Percentiles rank a stretch among this genome's conserved stretches.
Conservation (phyloP, 2,113 vertebrate genomes). For the Erpornis zantholeuca region DNA sequence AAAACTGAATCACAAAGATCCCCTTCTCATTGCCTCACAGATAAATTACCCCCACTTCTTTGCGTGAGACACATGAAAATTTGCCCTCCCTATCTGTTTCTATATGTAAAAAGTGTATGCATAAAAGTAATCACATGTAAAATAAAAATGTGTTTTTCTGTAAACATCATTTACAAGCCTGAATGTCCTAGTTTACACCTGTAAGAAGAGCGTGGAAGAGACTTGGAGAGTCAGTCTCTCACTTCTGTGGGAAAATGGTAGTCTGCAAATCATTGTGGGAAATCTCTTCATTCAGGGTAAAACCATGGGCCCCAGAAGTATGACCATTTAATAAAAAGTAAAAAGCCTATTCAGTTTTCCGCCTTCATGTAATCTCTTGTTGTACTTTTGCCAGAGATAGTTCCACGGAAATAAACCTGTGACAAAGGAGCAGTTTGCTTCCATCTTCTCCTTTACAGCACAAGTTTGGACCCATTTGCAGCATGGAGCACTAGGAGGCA, state of each 20-base stretch:
- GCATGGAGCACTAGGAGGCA: background rate
- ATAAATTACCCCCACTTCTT: background rate
- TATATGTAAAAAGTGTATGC: background rate
- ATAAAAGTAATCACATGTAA: background rate
- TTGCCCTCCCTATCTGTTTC: background rate
- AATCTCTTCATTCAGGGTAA: background rate
- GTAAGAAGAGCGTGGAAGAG: background rate
- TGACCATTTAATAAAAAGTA: background rate
- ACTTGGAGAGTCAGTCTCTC: background rate
- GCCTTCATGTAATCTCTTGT: background rate
- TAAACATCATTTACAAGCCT: background rate
- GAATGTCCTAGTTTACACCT: background rate
- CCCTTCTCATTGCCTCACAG: background rate
- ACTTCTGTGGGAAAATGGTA: background rate
- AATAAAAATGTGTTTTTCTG: background rate
- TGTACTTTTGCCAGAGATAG: background rate
- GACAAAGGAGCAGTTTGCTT: background rate
- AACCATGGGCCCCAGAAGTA: background rate
- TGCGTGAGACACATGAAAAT: background rate
- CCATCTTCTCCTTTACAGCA: background rate
- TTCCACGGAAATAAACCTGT: background rate
- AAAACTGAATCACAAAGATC: background rate
- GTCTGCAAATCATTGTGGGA: background rate
- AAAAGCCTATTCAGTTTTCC: background rate
- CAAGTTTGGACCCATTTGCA: background rate